Evolutionary conservation across 2,113 vertebrate species (phyloP), one percentile per base, ranked within the genome.

Genomic region (Ochotona princeps): DNA sequence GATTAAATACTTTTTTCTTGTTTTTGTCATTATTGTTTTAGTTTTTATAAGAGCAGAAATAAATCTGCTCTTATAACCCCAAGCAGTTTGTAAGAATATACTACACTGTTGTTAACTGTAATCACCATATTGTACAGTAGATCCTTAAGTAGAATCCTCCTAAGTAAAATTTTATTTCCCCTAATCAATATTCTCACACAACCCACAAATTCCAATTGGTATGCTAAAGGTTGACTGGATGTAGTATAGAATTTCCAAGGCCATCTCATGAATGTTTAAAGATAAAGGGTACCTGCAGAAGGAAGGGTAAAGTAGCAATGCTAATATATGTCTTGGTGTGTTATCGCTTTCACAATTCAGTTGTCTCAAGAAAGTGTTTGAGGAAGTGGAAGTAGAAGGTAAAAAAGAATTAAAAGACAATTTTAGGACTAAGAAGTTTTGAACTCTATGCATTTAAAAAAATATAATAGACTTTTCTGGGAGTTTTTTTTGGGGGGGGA

Each of bases 1-100:
- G 72, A 89, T 79, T 67, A 35, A 84, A 25, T 88, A 28, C 15
- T 79, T 90, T 47, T 57, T 2, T 83, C 44, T 94, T 93, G 49
- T 65, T 54, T 80, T 73, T 88, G 21, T 51, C 12, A 44, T 35
- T 35, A 35, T 57, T 60, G 14, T 38, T 78, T 65, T 72, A 44
- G 38, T 25, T 88, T 66, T 78, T 72, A 54, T n/a, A n/a, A n/a
- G n/a, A n/a, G n/a, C n/a, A 57, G 54, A 57, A 57, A 57, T 57
- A 76, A 44, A 20, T 70, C 23, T 61, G 67, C 18, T 57, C 9
- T 51, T 80, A 69, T 89, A 26, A 18, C 18, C 18, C 54, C 54
- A 57, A 57, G 72, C 38, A 32, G 12, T 82, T 70, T 78, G 67
- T 30, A 82, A 1, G 70, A 75, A 69, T 38, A 30, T 44, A 49